Evolutionary conservation across 2,113 vertebrate genomes (phyloP).

Genomic region (Tyto alba): DNA sequence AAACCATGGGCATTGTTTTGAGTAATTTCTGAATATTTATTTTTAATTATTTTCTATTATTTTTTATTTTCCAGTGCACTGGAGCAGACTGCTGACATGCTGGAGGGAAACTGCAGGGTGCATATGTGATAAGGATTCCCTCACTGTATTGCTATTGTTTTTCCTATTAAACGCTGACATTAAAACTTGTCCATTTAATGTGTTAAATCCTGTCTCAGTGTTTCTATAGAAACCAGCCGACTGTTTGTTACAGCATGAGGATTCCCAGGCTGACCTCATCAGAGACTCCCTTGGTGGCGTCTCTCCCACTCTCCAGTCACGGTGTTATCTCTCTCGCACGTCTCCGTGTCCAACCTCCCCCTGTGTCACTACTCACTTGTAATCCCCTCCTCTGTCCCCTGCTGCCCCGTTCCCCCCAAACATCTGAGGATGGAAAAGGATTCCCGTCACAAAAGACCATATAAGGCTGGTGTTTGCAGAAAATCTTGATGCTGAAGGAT

Average conservation of each 20-base stretch:
- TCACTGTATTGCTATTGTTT: background rate
- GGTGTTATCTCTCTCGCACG: background rate
- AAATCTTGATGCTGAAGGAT: background rate
- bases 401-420: background rate
- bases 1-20: background rate
- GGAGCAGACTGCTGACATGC: background rate
- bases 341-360: background rate
- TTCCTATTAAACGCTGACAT: background rate
- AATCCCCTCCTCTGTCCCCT: background rate
- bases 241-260: background rate
- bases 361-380: background rate
- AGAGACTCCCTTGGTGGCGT: background rate
- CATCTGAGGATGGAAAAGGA: background rate
- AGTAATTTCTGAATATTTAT: background rate
- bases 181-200: background rate
- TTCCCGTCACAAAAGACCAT: background rate
- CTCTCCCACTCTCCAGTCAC: background rate
- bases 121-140: background rate
- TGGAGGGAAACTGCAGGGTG: background rate
- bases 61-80: background rate
- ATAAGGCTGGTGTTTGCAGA: background rate
- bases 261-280: slow-evolving; percentile 26
- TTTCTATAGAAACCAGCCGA: background rate
- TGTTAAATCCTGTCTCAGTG: background rate
- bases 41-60: background rate